phyloP scores from a whole-genome alignment of 2,113 vertebrate species.

The Mus musculus region DNA sequence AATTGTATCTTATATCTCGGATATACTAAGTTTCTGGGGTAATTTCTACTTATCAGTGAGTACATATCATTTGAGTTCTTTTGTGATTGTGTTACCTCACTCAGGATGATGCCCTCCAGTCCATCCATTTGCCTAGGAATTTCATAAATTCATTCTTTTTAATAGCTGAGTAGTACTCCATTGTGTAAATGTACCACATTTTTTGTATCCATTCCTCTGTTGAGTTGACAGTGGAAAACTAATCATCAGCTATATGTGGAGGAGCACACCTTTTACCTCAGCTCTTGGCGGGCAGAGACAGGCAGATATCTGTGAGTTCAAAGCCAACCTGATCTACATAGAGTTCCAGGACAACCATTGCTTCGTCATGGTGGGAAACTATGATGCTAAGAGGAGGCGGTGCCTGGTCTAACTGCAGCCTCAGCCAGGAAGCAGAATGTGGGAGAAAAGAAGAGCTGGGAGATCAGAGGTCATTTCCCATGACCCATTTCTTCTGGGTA shows the following conservation, averaged over 20 bases:
- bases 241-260: neutral
- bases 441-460: no score
- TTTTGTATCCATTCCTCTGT: no score
- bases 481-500: neutral
- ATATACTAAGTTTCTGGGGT: no score
- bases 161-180: no score
- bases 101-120: no score
- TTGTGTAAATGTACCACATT: no score
- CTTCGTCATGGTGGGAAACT: neutral
- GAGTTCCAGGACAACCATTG: neutral
- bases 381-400: neutral
- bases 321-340: neutral
- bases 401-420: neutral
- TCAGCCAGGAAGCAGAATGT: neutral
- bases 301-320: neutral
- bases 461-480: neutral
- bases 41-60: no score
- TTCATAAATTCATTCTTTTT: no score
- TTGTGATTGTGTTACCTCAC: no score
- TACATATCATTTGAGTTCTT: no score
- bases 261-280: neutral
- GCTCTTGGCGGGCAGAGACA: neutral
- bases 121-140: no score
- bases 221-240: neutral
- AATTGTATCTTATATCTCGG: no score